phyloP scores from a whole-genome alignment of 2,797 vertebrate species.

The Passerculus sandwichensis region DNA sequence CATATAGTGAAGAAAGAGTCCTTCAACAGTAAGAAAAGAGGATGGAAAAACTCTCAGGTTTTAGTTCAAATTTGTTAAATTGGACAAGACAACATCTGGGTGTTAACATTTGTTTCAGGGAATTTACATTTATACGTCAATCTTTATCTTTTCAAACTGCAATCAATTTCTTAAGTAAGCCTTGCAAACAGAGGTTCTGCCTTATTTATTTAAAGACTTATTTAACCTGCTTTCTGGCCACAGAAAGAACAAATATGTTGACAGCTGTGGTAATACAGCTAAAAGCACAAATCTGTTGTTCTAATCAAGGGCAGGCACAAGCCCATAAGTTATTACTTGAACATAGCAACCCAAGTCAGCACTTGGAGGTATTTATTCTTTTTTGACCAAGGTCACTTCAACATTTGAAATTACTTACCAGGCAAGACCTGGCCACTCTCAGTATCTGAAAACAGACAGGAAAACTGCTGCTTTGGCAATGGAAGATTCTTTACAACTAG shows the following conservation, averaged over 20 bases:
- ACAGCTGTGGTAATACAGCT: background rate
- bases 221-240: background rate
- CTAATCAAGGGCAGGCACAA: background rate
- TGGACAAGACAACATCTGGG: background rate
- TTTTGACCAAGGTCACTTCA: background rate
- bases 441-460: background rate
- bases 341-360: background rate
- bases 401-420: background rate
- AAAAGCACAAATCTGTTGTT: background rate
- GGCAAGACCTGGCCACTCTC: background rate
- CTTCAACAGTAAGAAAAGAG: background rate
- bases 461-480: background rate
- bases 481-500: background rate
- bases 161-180: background rate
- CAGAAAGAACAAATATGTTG: background rate
- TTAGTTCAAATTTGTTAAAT: background rate
- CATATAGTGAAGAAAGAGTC: background rate
- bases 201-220: background rate
- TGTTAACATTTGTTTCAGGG: background rate
- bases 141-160: background rate
- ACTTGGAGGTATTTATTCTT: background rate
- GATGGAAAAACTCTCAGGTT: background rate
- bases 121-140: background rate
- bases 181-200: background rate
- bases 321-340: background rate